A percentile compares a stretch with the other conserved stretches of the same genome.
Evolutionary conservation across 2,113 vertebrate genomes (phyloP).

Genomic region (Ictalurus furcatus): DNA sequence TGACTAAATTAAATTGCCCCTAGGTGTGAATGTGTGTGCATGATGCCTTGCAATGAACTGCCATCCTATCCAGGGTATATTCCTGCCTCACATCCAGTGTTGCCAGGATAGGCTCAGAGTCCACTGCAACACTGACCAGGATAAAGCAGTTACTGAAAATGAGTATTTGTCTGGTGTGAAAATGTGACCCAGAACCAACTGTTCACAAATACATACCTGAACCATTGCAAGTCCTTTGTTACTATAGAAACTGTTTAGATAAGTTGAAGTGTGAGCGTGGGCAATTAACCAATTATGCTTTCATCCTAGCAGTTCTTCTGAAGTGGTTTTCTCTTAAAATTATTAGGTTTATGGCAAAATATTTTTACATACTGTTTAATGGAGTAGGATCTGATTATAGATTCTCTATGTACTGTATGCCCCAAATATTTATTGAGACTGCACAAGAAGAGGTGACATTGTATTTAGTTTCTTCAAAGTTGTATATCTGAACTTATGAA

Average conservation of each 20-base stretch:
- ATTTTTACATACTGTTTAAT: neutral
- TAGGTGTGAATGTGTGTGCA: neutral
- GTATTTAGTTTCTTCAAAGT: slow-evolving; percentile 5
- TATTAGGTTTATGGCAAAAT: neutral
- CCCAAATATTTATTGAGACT: neutral
- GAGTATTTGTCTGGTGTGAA: neutral
- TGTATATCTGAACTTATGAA: neutral
- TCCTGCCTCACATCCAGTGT: neutral
- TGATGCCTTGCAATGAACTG: neutral
- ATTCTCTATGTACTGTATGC: neutral
- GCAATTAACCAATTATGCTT: neutral
- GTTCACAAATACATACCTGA: neutral
- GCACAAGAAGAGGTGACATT: neutral
- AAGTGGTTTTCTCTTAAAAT: neutral
- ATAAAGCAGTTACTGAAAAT: neutral
- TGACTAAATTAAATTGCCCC: neutral
- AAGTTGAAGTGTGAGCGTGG: neutral
- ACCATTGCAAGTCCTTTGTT: neutral
- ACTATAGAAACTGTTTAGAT: neutral
- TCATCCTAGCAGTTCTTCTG: neutral
- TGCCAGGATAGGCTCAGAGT: neutral
- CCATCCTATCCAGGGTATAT: too few relatives aligned
- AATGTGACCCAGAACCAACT: neutral
- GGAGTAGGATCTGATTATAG: neutral
- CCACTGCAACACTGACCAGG: neutral